These are phyloP conservation scores for Drosophila ustulata DNA, from an alignment of 2,888 invertebrate species.

Conservation along the genomic window DNA sequence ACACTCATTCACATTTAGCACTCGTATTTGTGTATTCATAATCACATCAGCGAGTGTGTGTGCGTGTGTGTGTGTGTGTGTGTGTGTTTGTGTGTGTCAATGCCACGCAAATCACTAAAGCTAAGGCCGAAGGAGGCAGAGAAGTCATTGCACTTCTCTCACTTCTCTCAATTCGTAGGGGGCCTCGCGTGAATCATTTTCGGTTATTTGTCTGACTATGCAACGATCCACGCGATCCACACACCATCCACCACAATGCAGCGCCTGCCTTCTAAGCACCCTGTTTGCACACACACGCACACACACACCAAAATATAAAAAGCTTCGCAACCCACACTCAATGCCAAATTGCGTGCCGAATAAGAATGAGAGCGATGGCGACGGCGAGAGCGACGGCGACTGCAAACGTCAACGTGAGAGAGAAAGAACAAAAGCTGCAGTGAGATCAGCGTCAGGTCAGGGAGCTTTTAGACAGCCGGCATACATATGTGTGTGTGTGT, in stretches of 20 bases:
- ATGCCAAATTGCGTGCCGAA: slow-evolving; percentile 31
- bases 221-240: slow-evolving; percentile 17
- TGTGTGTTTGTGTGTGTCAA: slow-evolving; percentile 36
- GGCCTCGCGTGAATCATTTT: slow-evolving; percentile 56
- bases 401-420: slow-evolving; percentile 4
- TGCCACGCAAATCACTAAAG: slow-evolving; percentile 54
- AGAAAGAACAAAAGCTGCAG: slow-evolving; percentile 25
- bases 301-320: slow-evolving; percentile 24
- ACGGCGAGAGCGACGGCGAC: background rate
- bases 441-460: slow-evolving; percentile 60
- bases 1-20: slow-evolving; percentile 31
- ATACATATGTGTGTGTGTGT: background rate
- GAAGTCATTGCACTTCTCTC: slow-evolving; percentile 56
- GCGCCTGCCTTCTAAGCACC: slow-evolving; percentile 53
- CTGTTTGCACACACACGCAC: slow-evolving; percentile 34
- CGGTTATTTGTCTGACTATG: slow-evolving; percentile 59
- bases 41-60: slow-evolving; percentile 16
- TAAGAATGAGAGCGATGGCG: slow-evolving; percentile 7
- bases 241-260: slow-evolving; percentile 14
- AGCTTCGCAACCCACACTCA: slow-evolving; percentile 46
- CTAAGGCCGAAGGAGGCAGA: slow-evolving; percentile 19
- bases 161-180: slow-evolving; percentile 45
- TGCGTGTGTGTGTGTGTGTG: slow-evolving; percentile 4
- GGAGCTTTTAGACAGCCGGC: slow-evolving; percentile 41
- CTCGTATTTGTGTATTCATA: slow-evolving; percentile 41